phyloP scores from a whole-genome alignment of 1,140 invertebrate genomes.

The Drosophila carrolli region DNA sequence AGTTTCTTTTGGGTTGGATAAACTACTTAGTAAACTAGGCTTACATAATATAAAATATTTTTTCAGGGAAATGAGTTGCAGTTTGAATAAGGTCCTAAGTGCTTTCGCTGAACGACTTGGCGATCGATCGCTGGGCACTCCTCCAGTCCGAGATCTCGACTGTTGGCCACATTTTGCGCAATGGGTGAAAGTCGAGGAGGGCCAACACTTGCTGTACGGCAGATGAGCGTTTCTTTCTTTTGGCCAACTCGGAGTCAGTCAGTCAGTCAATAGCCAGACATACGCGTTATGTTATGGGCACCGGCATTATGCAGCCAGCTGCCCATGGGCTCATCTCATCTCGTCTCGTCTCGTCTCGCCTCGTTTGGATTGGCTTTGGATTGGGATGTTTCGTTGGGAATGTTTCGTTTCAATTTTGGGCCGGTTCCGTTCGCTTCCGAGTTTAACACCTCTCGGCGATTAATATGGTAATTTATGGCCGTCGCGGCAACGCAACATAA shows the following conservation, averaged over 20 bases:
- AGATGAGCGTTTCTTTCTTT: slow-evolving; percentile 32
- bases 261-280: slow-evolving; percentile 11
- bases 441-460: slow-evolving; percentile 41
- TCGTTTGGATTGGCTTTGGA: slow-evolving; percentile 7
- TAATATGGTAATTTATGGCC: slow-evolving; percentile 59
- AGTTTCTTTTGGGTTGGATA: too few species aligned
- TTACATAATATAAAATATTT: not conserved
- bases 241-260: slow-evolving; percentile 26
- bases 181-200: slow-evolving; percentile 56
- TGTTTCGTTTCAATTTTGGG: slow-evolving; percentile 13
- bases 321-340: not conserved
- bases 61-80: not conserved
- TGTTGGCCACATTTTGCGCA: slow-evolving; percentile 50
- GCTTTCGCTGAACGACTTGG: slow-evolving; percentile 16
- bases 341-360: slow-evolving; percentile 3
- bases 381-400: slow-evolving; percentile 1
- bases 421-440: slow-evolving; percentile 35
- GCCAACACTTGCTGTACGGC: slow-evolving; percentile 40
- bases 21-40: too few species aligned
- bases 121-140: slow-evolving; percentile 16
- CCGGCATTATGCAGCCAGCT: slow-evolving; percentile 21
- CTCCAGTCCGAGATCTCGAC: slow-evolving; percentile 4
- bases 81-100: slow-evolving; percentile 1
- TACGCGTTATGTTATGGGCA: slow-evolving; percentile 11
- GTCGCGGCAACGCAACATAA: slow-evolving; percentile 44